Base-by-base conservation (phyloP, 2,797 vertebrate genomes). In the Sebastes diploproa region DNA sequence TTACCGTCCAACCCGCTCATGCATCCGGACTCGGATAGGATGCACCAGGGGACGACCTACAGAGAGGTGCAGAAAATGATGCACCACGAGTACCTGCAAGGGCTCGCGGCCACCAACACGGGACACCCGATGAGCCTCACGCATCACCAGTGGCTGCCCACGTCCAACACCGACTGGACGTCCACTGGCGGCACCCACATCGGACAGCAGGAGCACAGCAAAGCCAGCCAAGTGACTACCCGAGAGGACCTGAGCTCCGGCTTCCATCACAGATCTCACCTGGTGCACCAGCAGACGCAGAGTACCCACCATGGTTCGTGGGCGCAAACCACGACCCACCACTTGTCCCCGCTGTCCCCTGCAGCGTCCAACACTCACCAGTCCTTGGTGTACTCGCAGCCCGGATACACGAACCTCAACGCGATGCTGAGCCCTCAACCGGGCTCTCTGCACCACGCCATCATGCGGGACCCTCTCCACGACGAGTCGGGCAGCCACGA, bases 41-140 rank as follows among this genome's bases (percentile, higher is more conserved):
- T 98, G 94, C 98, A 98, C 90, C 97, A 97, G 92, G 98, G 97
- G 90, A 97, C 98, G 94, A 97, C 98, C 89, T 99, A 98, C 95
- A 95, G 98, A 96, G 98, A 99, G 94, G 98, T 99, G 94, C 98
- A 98, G 96, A 99, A 98, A 95, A 98, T 98, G 96, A 98, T 99
- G 97, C 98, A 99, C 97, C 98, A 98, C 94, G 98, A 99, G 94
- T 99, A 97, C 92, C 94, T 98, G 90, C 97, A 97, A 88, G 97
- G 98, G 93, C 95, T 99, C 77, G 97, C 97, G 91, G 97, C 97
- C 20, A 97, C 97, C 93, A 97, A 97, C 95, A 97, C 97, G 91
- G 97, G 97, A 88, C 98, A 98, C 92, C 97, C 98, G 85, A 97
- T 98, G 95, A 97, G 97, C 94, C 95, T 98, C 85, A 97, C 97